Conservation (phyloP, 2,113 vertebrate species). For the Acanthisitta chloris region DNA sequence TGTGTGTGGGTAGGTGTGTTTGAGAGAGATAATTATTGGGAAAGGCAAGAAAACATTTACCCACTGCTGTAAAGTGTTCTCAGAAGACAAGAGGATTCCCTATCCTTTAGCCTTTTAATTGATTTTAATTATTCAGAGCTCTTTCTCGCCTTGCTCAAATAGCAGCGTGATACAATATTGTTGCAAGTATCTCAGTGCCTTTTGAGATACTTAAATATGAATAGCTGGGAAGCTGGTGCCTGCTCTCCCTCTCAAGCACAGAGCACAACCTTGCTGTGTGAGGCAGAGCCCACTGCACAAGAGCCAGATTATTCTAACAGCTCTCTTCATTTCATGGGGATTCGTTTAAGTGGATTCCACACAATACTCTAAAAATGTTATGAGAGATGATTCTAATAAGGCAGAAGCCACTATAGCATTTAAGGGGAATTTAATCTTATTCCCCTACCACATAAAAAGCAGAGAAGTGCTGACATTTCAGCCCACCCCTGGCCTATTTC, state of each 20-base stretch:
- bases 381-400: slow-evolving; percentile 68
- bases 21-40: slow-evolving; percentile 35
- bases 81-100: slow-evolving; percentile 53
- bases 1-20: not conserved
- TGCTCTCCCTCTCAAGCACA: not conserved
- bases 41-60: slow-evolving; percentile 59
- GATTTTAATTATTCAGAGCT: slow-evolving; percentile 71
- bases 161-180: slow-evolving; percentile 42
- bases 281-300: not conserved
- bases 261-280: slow-evolving; percentile 1
- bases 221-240: slow-evolving; percentile 28
- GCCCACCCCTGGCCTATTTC: slow-evolving; percentile 7
- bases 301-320: slow-evolving; percentile 51
- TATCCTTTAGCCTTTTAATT: slow-evolving; percentile 64
- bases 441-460: slow-evolving; percentile 51
- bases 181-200: slow-evolving; percentile 18
- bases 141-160: slow-evolving; percentile 57
- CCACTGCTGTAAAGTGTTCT: slow-evolving; percentile 29
- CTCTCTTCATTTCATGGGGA: slow-evolving; percentile 52
- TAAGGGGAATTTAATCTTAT: slow-evolving; percentile 65
- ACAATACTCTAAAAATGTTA: slow-evolving; percentile 53
- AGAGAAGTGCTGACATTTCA: slow-evolving; percentile 64
- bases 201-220: slow-evolving; percentile 50
- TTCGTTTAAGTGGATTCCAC: slow-evolving; percentile 58
- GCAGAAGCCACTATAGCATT: slow-evolving; percentile 44